A percentile compares a stretch with the other conserved stretches of the same genome.
Conservation (phyloP, 2,888 invertebrate genomes). For the Macrophya alboannulata region DNA sequence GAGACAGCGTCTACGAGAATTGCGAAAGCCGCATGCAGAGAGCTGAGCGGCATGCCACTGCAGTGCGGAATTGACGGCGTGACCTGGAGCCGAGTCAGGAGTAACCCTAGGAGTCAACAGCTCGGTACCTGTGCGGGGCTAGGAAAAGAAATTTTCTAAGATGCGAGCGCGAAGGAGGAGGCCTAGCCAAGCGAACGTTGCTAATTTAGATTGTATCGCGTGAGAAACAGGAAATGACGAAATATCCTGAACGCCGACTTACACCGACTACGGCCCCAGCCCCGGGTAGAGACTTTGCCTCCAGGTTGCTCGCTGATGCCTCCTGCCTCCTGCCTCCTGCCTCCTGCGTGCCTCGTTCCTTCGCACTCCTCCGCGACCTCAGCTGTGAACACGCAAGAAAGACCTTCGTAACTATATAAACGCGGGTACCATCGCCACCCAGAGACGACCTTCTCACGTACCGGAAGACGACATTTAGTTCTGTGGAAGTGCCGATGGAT, state of each 20-base stretch:
- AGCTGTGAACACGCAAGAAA: slow-evolving; percentile 52
- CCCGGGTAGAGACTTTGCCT: slow-evolving; percentile 46
- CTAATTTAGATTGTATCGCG: slow-evolving; percentile 81
- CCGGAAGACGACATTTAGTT: slow-evolving; percentile 44
- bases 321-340: slow-evolving; percentile 29
- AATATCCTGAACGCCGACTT: slow-evolving; percentile 80
- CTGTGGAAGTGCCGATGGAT: not conserved
- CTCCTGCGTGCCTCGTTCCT: slow-evolving; percentile 47
- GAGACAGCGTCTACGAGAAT: slow-evolving; percentile 11
- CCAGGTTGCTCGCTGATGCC: slow-evolving; percentile 40
- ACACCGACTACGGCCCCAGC: slow-evolving; percentile 68
- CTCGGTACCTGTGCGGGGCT: slow-evolving; percentile 3
- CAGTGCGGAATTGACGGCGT: not conserved
- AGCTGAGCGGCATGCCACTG: slow-evolving; percentile 63
- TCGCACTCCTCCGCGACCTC: slow-evolving; percentile 68
- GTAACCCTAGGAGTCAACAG: slow-evolving; percentile 52
- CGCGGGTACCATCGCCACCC: slow-evolving; percentile 38
- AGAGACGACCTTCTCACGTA: slow-evolving; percentile 48
- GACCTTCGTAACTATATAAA: slow-evolving; percentile 47
- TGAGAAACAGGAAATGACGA: slow-evolving; percentile 81
- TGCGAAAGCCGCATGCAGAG: slow-evolving; percentile 59
- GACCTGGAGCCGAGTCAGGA: slow-evolving; percentile 26
- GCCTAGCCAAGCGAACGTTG: slow-evolving; percentile 80
- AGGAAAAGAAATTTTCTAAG: slow-evolving; percentile 79
- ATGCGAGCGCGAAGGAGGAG: slow-evolving; percentile 76